Conservation (phyloP, 2,113 vertebrate species). For the Hydrochoerus hydrochaeris region DNA sequence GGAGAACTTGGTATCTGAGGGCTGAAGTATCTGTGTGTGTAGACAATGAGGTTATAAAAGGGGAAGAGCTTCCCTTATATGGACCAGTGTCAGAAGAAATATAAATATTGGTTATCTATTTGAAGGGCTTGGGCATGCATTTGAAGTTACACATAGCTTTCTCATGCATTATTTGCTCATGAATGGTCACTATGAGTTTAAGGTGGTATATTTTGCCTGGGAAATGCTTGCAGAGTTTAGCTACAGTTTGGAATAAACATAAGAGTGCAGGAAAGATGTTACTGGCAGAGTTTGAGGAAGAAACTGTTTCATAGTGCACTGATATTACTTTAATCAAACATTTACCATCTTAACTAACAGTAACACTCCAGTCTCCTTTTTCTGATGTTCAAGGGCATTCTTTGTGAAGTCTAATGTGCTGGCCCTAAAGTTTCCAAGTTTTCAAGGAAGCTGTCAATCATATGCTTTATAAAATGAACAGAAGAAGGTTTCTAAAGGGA, state of each 20-base stretch:
- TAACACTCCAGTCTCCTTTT: slow-evolving; percentile 56
- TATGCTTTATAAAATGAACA: slow-evolving; percentile 41
- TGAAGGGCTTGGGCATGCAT: not conserved
- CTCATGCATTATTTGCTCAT: not conserved
- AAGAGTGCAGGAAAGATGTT: slow-evolving; percentile 21
- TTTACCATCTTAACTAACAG: slow-evolving; percentile 48
- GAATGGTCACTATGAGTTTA: not conserved
- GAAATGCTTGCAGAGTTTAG: slow-evolving; percentile 53
- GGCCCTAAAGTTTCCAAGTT: slow-evolving; percentile 52
- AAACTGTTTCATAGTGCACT: slow-evolving; percentile 40
- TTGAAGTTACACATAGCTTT: not conserved
- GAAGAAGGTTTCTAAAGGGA: slow-evolving; percentile 76
- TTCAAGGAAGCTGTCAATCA: slow-evolving; percentile 69
- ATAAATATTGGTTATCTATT: not conserved
- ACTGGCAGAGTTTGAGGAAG: slow-evolving; percentile 23
- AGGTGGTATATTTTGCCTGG: not conserved
- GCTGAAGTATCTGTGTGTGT: not conserved
- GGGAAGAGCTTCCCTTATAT: not conserved
- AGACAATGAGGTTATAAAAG: not conserved
- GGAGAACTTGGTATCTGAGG: not conserved
- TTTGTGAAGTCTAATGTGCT: slow-evolving; percentile 75
- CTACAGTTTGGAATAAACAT: not conserved
- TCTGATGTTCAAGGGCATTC: slow-evolving; percentile 74
- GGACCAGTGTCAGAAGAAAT: not conserved
- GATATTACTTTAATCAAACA: slow-evolving; percentile 63